Evolutionary conservation across 1,140 invertebrate species (phyloP), one percentile per base, ranked within the genome.

Genomic region (Tetramorium parvispinum): DNA sequence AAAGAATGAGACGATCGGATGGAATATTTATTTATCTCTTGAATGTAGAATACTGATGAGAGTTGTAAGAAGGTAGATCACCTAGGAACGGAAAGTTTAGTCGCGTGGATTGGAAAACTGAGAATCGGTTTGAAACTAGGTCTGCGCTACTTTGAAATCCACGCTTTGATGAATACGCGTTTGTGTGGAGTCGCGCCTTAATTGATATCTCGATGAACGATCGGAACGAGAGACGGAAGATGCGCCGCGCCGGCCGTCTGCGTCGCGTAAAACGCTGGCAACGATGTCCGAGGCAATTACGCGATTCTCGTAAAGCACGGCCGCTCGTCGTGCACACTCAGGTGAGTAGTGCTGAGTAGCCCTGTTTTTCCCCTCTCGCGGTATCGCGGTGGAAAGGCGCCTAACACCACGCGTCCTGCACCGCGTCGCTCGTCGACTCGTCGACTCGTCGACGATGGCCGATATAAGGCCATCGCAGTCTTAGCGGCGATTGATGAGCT

Each of bases 401-500:
- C 65, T 70, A 65, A 40, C 21, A 53, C 21, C 37, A n/a, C n/a
- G n/a, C n/a, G n/a, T n/a, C n/a, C n/a, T n/a, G n/a, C n/a, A n/a
- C n/a, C n/a, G n/a, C n/a, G n/a, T n/a, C n/a, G 1, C 27, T 32
- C 49, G 53, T 37, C 32, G 32, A n/a, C n/a, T n/a, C n/a, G n/a
- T n/a, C n/a, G n/a, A n/a, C 46, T 63, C 32, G n/a, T 21, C 43
- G 76, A 53, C 77, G 61, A 83, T 71, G 66, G 66, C 79, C 79
- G 66, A 57, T 83, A 75, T 83, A 83, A 75, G 65, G n/a, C 63
- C n/a, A n/a, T n/a, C n/a, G 63, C 63, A 40, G 27, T 49, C 66
- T 32, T 68, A 68, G 32, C 46, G 32, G 79, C 79, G 79, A 87
- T 83, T 87, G 85, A 87, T 83, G 78, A 87, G 85, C 78, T 46